These are phyloP conservation scores for Cordilura impudica DNA, from an alignment of 2,888 invertebrate species.

Conservation along the genomic window DNA sequence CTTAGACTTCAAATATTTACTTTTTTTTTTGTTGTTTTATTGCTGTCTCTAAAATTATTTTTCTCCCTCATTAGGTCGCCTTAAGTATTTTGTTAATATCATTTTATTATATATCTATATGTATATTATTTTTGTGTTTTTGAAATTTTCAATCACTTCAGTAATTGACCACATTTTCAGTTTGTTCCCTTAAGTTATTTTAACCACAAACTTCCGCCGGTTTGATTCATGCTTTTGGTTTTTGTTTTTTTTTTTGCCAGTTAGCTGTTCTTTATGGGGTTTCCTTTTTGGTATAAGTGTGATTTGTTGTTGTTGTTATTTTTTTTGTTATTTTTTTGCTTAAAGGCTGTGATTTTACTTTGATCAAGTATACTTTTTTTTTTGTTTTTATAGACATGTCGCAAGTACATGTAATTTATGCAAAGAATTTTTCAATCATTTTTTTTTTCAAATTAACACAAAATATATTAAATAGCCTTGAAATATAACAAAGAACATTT, in stretches of 20 bases:
- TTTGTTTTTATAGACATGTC: not conserved
- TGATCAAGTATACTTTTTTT: slow-evolving; percentile 52
- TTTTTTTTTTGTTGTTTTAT: no score
- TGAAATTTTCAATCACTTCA: slow-evolving; percentile 34
- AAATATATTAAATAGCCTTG: no score
- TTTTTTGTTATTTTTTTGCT: slow-evolving; percentile 5
- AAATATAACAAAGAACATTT: no score
- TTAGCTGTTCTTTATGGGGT: slow-evolving; percentile 51
- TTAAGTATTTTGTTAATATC: no score
- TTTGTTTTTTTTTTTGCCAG: slow-evolving; percentile 26
- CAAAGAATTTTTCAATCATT: no score
- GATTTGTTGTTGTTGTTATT: no score
- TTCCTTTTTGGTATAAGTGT: slow-evolving; percentile 48
- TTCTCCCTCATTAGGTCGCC: no score
- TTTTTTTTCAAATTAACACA: no score
- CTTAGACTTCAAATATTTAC: no score
- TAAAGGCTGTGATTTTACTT: slow-evolving; percentile 49
- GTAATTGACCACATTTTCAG: slow-evolving; percentile 50
- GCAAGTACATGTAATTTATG: not conserved
- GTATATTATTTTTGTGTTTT: not conserved
- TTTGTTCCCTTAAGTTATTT: slow-evolving; percentile 56
- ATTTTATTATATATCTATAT: no score
- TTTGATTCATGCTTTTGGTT: not conserved
- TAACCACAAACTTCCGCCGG: slow-evolving; percentile 62
- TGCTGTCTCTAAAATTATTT: no score